Evolutionary conservation across 2,888 invertebrate genomes (phyloP).

Genomic region (Nowickia ferox): DNA sequence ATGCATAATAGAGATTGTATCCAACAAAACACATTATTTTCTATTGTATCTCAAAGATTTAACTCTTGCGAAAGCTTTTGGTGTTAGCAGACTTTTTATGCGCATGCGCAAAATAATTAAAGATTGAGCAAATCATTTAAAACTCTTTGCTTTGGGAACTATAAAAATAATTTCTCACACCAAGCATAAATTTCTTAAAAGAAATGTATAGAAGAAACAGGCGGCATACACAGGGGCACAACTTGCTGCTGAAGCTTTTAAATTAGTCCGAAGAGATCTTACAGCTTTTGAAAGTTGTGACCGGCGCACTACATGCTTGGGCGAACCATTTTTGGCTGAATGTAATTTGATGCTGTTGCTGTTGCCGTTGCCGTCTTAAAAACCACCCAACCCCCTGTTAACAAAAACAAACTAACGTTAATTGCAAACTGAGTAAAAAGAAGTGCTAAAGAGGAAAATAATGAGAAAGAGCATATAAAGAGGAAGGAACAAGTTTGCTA

Average conservation of each 20-base stretch:
- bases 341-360: slow-evolving; percentile 82
- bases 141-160: slow-evolving; percentile 30
- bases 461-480: background rate
- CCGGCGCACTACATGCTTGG: slow-evolving; percentile 71
- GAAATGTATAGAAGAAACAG: background rate
- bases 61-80: slow-evolving; percentile 27
- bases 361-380: slow-evolving; percentile 6
- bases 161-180: slow-evolving; percentile 8
- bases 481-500: background rate
- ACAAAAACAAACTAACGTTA: slow-evolving; percentile 14
- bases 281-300: slow-evolving; percentile 73
- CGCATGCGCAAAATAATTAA: slow-evolving; percentile 77
- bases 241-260: slow-evolving; percentile 50
- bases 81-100: slow-evolving; percentile 70
- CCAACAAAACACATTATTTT: slow-evolving; percentile 32
- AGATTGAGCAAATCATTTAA: slow-evolving; percentile 48
- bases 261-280: slow-evolving; percentile 38
- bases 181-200: background rate
- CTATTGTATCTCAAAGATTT: slow-evolving; percentile 1
- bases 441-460: too few relatives aligned
- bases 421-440: background rate
- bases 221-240: background rate
- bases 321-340: slow-evolving; percentile 83
- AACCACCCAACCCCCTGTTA: slow-evolving; percentile 27
- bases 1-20: slow-evolving; percentile 20